Evolutionary conservation across 2,888 invertebrate species (phyloP).

Genomic region (Drepana falcataria): DNA sequence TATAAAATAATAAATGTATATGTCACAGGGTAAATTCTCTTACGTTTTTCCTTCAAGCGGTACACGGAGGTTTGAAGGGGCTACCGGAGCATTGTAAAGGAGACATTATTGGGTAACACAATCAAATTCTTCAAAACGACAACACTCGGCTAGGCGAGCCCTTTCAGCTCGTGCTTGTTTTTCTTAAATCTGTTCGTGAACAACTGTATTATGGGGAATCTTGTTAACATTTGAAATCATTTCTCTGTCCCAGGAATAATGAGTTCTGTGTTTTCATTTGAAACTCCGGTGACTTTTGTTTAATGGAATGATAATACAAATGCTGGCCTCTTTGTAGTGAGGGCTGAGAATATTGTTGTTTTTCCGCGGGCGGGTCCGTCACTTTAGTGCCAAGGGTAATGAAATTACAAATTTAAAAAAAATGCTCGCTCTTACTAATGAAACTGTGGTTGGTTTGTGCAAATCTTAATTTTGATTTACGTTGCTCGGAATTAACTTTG

Average conservation of each 20-base stretch:
- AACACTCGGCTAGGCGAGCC: slow-evolving; percentile 32
- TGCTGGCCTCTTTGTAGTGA: slow-evolving; percentile 73
- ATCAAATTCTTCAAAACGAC: slow-evolving; percentile 42
- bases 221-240: slow-evolving; percentile 78
- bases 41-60: slow-evolving; percentile 20
- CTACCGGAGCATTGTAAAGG: slow-evolving; percentile 9
- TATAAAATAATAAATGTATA: slow-evolving; percentile 39
- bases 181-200: slow-evolving; percentile 74
- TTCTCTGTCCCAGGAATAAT: slow-evolving; percentile 72
- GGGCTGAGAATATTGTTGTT: slow-evolving; percentile 69
- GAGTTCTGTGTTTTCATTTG: slow-evolving; percentile 76
- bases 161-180: slow-evolving; percentile 59
- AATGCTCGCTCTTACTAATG: slow-evolving; percentile 45
- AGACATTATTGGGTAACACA: slow-evolving; percentile 41
- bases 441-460: slow-evolving; percentile 43
- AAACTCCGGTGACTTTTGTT: slow-evolving; percentile 77
- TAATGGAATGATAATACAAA: slow-evolving; percentile 79
- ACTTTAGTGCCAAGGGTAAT: slow-evolving; percentile 72
- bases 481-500: slow-evolving; percentile 47
- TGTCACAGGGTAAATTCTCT: slow-evolving; percentile 8
- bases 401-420: slow-evolving; percentile 65
- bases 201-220: slow-evolving; percentile 74
- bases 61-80: slow-evolving; percentile 21
- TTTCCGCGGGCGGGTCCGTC: slow-evolving; percentile 70
- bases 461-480: slow-evolving; percentile 56